Conservation (phyloP, 2,888 invertebrate genomes). For the Idaea biselata region DNA sequence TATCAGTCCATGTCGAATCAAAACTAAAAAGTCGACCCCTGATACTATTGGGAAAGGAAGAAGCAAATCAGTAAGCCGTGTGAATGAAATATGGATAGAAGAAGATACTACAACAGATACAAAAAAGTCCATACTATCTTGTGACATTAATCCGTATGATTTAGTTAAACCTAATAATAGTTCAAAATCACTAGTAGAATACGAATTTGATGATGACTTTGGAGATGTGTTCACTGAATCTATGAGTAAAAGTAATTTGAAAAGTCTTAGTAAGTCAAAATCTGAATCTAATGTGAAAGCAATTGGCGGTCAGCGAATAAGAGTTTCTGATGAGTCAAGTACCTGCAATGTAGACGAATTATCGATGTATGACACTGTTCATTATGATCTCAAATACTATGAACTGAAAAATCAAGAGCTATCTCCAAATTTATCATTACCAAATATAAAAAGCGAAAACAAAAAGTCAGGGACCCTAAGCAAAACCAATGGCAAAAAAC, state of each 20-base stretch:
- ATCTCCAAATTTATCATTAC: constrained; percentile 58
- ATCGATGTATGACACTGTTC: constrained; percentile 71
- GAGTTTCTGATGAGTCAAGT: constrained; percentile 80
- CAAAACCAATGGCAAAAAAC: constrained; percentile 64
- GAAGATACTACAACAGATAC: constrained; percentile 56
- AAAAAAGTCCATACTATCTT: constrained; percentile 88
- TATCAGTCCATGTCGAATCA: constrained; percentile 79
- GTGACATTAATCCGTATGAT: constrained; percentile 92
- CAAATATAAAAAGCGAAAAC: constrained; percentile 71
- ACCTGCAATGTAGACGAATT: constrained; percentile 60
- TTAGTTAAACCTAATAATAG: constrained; percentile 82
- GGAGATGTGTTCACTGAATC: constrained; percentile 66
- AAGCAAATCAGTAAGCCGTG: constrained; percentile 74
- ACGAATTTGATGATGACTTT: constrained; percentile 78
- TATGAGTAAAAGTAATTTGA: constrained; percentile 54
- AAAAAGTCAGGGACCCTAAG: constrained; percentile 58
- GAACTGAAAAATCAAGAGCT: constrained; percentile 59
- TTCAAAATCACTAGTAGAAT: constrained; percentile 72
- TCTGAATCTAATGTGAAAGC: constrained; percentile 80
- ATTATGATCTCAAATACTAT: constrained; percentile 73
- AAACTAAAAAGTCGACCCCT: constrained; percentile 75
- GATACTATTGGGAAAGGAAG: constrained; percentile 64
- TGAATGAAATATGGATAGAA: constrained; percentile 72
- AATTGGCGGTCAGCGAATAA: constrained; percentile 85
- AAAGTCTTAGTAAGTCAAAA: constrained; percentile 53